A percentile compares a stretch with the other conserved stretches of the same genome.
These are phyloP conservation scores for Condylura cristata DNA, from an alignment of 2,113 vertebrate genomes.

Conservation along the genomic window DNA sequence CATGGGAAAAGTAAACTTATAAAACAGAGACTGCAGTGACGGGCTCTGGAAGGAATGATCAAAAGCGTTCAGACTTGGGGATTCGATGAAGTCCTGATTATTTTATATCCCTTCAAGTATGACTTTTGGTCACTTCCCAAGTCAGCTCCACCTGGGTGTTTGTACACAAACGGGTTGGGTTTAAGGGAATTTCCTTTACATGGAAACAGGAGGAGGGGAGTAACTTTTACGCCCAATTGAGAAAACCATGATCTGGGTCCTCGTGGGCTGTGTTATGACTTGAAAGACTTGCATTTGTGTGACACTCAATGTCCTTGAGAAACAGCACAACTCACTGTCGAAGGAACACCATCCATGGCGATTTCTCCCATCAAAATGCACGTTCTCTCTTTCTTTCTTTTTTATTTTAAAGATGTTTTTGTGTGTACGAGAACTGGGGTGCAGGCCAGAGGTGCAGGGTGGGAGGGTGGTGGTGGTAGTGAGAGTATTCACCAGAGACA, in stretches of 20 bases:
- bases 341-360: background rate
- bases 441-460: too few relatives aligned
- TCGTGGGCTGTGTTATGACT: background rate
- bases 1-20: background rate
- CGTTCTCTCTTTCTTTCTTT: too few relatives aligned
- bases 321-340: background rate
- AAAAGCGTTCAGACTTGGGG: background rate
- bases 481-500: too few relatives aligned
- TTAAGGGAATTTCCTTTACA: background rate
- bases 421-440: too few relatives aligned
- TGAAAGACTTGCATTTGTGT: background rate
- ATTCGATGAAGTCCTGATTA: background rate
- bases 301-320: background rate
- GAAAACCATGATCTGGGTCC: background rate
- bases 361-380: background rate
- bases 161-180: background rate
- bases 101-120: background rate
- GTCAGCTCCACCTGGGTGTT: background rate
- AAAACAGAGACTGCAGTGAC: background rate
- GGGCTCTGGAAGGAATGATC: background rate
- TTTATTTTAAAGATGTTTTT: too few relatives aligned
- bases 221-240: background rate
- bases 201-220: background rate
- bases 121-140: background rate
- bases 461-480: too few relatives aligned